These are phyloP conservation scores for Cryptoprocta ferox DNA, from an alignment of 2,797 vertebrate species.

Conservation along the genomic window DNA sequence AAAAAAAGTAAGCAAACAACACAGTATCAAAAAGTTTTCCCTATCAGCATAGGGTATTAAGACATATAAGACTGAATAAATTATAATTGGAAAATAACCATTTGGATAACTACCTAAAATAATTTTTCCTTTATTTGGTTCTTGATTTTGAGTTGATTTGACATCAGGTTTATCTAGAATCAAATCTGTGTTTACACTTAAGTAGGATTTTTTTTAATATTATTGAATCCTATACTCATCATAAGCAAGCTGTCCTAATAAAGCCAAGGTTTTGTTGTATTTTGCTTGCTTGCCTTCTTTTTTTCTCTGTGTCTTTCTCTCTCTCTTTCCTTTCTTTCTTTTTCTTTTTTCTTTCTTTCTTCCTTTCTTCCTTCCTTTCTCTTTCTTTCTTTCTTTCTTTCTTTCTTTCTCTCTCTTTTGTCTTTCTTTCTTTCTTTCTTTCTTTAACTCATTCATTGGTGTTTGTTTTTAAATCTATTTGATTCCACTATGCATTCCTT, in stretches of 20 bases:
- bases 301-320: too few species aligned
- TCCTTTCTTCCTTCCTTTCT: too few species aligned
- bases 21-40: not conserved
- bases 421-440: too few species aligned
- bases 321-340: too few species aligned
- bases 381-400: too few species aligned
- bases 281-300: too few species aligned
- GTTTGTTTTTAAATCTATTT: not conserved
- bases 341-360: too few species aligned
- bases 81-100: not conserved
- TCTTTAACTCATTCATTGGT: not conserved
- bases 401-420: too few species aligned
- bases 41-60: not conserved
- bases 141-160: conserved; percentile 9
- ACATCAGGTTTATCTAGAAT: not conserved
- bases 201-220: not conserved
- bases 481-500: not conserved
- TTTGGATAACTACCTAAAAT: not conserved
- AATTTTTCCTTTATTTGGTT: not conserved
- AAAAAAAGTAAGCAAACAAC: not conserved
- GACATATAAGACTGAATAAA: not conserved
- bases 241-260: not conserved
- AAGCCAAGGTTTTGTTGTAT: not conserved
- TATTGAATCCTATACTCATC: not conserved
- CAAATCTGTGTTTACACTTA: not conserved